These are phyloP conservation scores for Calameuta idolon DNA, from an alignment of 2,888 invertebrate genomes.

Conservation along the genomic window DNA sequence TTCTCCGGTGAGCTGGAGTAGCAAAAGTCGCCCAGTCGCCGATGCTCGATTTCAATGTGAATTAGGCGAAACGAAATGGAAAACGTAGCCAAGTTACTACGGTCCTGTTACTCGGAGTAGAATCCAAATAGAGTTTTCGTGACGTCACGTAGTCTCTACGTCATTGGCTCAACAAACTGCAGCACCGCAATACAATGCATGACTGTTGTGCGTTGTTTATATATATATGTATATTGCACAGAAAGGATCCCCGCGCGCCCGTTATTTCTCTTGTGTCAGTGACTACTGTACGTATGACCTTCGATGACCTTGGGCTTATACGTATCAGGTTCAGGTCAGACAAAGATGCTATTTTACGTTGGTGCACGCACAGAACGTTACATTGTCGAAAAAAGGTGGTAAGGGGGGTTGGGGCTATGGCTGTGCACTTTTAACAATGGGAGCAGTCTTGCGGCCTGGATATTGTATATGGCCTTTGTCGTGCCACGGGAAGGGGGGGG, in stretches of 20 bases:
- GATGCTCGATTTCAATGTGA: neutral
- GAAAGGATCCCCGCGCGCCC: conserved; percentile 37
- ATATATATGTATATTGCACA: neutral
- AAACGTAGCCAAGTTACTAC: neutral
- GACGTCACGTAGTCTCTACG: neutral
- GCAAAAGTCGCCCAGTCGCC: neutral
- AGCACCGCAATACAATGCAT: neutral
- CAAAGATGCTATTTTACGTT: neutral
- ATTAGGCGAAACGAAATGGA: neutral
- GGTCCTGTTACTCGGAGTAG: neutral
- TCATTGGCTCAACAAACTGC: neutral
- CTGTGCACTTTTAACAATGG: conserved; percentile 2
- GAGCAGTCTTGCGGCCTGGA: conserved; percentile 27
- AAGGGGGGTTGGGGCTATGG: neutral
- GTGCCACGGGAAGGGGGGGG: conserved; percentile 30
- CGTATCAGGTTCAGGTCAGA: neutral
- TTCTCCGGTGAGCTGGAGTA: neutral
- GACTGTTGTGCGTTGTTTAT: no score
- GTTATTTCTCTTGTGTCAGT: conserved; percentile 33
- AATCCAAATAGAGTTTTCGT: neutral
- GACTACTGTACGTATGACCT: conserved; percentile 22
- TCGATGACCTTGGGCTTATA: conserved; percentile 23
- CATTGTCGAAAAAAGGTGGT: conserved; percentile 29
- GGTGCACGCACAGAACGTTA: conserved; percentile 22
- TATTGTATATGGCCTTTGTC: neutral